phyloP scores from a whole-genome alignment of 2,888 invertebrate species.

The Tillus elongatus region DNA sequence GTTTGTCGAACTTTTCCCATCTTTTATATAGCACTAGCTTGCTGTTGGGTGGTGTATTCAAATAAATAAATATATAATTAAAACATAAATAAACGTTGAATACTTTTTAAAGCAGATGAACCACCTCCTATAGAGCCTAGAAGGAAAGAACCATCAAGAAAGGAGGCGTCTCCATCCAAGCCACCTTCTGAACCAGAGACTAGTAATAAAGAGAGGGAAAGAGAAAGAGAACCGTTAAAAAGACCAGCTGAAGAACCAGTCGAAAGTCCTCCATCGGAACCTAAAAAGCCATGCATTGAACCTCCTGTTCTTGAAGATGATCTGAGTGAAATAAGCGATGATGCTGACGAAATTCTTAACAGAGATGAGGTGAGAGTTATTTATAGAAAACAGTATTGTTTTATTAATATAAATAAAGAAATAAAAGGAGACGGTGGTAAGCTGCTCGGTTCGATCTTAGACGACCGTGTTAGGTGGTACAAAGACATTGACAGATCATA shows the following conservation, averaged over 20 bases:
- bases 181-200: slow-evolving; percentile 9
- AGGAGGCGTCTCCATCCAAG: slow-evolving; percentile 10
- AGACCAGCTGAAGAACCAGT: slow-evolving; percentile 34
- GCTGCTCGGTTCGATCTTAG: too few relatives aligned
- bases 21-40: too few relatives aligned
- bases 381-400: background rate
- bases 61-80: slow-evolving; percentile 5
- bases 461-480: too few relatives aligned
- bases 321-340: slow-evolving; percentile 81
- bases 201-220: slow-evolving; percentile 13
- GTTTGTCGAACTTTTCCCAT: too few relatives aligned
- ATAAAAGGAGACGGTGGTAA: too few relatives aligned
- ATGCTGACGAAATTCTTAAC: slow-evolving; percentile 79
- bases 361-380: slow-evolving; percentile 53
- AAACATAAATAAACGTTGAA: background rate
- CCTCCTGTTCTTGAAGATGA: slow-evolving; percentile 54
- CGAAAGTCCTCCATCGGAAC: slow-evolving; percentile 40
- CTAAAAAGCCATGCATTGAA: slow-evolving; percentile 43
- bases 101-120: slow-evolving; percentile 18
- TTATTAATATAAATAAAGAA: too few relatives aligned
- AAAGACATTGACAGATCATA: too few relatives aligned
- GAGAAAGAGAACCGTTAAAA: slow-evolving; percentile 28
- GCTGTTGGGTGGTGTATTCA: too few relatives aligned
- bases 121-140: slow-evolving; percentile 21
- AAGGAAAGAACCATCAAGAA: slow-evolving; percentile 21